These are phyloP conservation scores for Conus betulinus DNA, from an alignment of 1,140 invertebrate genomes.

Conservation along the genomic window DNA sequence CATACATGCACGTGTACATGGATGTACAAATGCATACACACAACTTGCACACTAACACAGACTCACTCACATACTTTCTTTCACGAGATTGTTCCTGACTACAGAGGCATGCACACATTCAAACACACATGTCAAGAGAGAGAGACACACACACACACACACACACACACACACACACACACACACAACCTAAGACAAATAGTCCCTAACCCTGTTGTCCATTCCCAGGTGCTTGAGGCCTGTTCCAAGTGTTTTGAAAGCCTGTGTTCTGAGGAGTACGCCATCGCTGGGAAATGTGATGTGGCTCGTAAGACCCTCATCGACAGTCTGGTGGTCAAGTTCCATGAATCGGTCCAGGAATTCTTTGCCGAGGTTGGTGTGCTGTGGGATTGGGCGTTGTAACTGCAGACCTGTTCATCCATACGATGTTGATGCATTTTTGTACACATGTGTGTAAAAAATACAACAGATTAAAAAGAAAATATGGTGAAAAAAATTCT, in stretches of 20 bases:
- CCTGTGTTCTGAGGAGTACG: conserved; percentile 92
- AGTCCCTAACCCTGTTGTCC: too few species aligned
- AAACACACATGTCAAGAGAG: too few species aligned
- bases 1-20: too few species aligned
- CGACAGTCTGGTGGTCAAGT: conserved; percentile 92
- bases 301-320: conserved; percentile 92
- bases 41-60: background rate
- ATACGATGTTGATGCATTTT: background rate
- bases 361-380: conserved; percentile 72
- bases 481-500: background rate
- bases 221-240: conserved; percentile 84
- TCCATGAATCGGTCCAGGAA: conserved; percentile 86
- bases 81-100: too few species aligned
- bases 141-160: too few species aligned
- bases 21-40: background rate
- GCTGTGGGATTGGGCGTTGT: background rate
- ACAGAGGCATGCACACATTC: too few species aligned
- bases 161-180: too few species aligned
- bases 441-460: background rate
- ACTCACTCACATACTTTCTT: too few species aligned
- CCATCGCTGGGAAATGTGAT: conserved; percentile 91
- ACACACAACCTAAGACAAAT: too few species aligned
- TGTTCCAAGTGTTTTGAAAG: conserved; percentile 94
- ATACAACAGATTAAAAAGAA: background rate
- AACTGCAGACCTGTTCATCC: too few species aligned